Percentiles rank a stretch among this genome's conserved stretches.
Conservation (phyloP, 1,140 invertebrate species). For the Laupala kohalensis region DNA sequence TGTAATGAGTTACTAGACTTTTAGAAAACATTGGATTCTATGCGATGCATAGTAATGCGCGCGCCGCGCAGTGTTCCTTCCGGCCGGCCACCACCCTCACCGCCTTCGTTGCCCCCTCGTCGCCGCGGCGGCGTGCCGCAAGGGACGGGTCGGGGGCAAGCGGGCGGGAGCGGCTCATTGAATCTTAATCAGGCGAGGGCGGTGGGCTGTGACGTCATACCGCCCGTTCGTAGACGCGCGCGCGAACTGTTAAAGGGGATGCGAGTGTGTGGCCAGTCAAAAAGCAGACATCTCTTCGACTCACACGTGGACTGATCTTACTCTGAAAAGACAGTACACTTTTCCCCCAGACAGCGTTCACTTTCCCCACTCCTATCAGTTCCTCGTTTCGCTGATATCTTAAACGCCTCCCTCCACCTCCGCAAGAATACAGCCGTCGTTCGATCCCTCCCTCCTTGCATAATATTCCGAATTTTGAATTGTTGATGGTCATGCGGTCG, state of each 20-base stretch:
- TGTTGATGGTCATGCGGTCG: not conserved
- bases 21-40: conserved; percentile 6
- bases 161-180: too few relatives aligned
- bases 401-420: not conserved
- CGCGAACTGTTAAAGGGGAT: too few relatives aligned
- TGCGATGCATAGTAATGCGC: not conserved
- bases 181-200: too few relatives aligned
- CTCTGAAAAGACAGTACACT: not conserved
- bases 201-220: too few relatives aligned
- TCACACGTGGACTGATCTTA: too few relatives aligned
- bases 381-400: not conserved
- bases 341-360: not conserved
- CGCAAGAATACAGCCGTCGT: not conserved
- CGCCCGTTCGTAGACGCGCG: too few relatives aligned
- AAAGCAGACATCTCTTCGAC: too few relatives aligned
- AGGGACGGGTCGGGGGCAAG: not conserved
- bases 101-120: too few relatives aligned
- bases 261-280: too few relatives aligned
- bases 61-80: not conserved
- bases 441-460: not conserved
- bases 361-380: not conserved
- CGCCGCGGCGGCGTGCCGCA: not conserved
- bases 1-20: conserved; percentile 14
- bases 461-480: conserved; percentile 2
- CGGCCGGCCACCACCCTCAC: too few relatives aligned